A percentile compares a stretch with the other conserved stretches of the same genome.
Evolutionary conservation across 2,797 vertebrate species (phyloP).

Genomic region (Pteronotus mesoamericanus): DNA sequence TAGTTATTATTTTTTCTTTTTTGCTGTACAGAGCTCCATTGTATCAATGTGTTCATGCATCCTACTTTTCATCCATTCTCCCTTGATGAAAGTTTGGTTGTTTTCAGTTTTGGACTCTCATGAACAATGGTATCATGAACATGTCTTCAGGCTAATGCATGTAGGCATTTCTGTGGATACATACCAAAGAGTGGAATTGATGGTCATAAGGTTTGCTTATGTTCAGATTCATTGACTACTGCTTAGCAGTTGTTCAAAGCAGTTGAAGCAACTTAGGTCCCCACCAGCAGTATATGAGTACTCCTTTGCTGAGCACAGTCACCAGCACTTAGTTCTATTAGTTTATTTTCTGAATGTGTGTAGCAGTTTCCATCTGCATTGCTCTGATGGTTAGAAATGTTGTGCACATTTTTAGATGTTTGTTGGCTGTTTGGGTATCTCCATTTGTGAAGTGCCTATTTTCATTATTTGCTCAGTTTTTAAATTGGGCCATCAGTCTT

Average conservation of each 20-base stretch:
- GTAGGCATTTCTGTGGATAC: neutral
- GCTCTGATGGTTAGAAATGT: neutral
- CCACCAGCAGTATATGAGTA: too few species aligned
- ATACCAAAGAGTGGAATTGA: neutral
- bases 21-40: neutral
- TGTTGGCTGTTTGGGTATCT: neutral
- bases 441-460: neutral
- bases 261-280: neutral
- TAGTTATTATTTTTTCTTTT: neutral
- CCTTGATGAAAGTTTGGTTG: neutral
- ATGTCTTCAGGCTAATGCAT: neutral
- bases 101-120: neutral
- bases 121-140: neutral
- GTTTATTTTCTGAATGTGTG: neutral
- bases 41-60: neutral
- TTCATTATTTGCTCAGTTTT: neutral
- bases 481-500: neutral
- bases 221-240: neutral
- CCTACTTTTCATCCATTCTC: neutral
- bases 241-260: neutral
- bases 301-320: neutral
- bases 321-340: neutral
- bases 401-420: neutral
- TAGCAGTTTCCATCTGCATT: neutral
- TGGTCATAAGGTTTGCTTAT: neutral